Evolutionary conservation across 2,113 vertebrate genomes (phyloP), one percentile per base, ranked within the genome.

Genomic region (Gadus chalcogrammus): DNA sequence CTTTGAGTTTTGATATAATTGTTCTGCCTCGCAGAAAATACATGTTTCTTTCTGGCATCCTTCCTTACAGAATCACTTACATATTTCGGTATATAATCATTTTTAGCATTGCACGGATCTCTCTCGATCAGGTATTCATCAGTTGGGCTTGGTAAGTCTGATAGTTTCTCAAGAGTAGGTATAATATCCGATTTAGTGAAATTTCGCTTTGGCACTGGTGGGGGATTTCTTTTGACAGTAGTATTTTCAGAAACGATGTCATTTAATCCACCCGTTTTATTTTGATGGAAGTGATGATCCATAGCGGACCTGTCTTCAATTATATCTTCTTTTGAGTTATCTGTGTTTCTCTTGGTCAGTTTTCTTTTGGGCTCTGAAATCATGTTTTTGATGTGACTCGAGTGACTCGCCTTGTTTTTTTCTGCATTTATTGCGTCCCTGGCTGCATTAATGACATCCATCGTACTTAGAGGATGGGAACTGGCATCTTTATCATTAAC

Each of bases 1-100:
- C 91, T 85, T 69, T 92, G 90, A 80, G 77, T 76, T 83, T 93
- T 93, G 31, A 92, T 93, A 16, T 90, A 92, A 68, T 89, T 91
- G 67, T 93, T 92, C 70, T 89, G 91, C 65, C 80, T 84, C 48
- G 89, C 81, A 72, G 92, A 91, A 78, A 93, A 93, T 1, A 65
- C 12, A 66, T 85, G 85, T 61, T 92, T 91, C 17, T 48, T n/a
- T 20, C 84, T 82, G 3, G 5, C 77, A 65, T 80, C 79, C 66
- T 79, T 83, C 31, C 68, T 65, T 18, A 27, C 27, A n/a, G 31
- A 58, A 63, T 84, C 75, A 0, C 66, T 76, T 65, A 79, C 80
- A n/a, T 66, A 78, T 61, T 3, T 15, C 61, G 66, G 8, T 3
- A 17, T 5, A 15, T 53, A 62, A 64, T 84, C 70, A 12, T 48